These are phyloP conservation scores for Heteractis magnifica DNA, from an alignment of 92 coral and sea anemone species.

Conservation along the genomic window DNA sequence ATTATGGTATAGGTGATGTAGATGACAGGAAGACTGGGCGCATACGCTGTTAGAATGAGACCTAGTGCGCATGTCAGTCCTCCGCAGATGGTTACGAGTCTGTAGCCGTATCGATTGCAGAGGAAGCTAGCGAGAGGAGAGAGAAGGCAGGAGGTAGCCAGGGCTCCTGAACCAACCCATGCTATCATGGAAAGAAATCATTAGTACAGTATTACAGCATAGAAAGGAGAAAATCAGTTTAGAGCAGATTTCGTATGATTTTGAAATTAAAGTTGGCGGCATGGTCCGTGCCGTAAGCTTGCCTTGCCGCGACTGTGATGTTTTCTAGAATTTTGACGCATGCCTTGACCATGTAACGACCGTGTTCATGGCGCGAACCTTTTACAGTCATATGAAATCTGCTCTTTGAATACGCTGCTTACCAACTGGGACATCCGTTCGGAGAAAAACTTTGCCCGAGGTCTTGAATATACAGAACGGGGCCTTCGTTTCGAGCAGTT, in stretches of 20 bases:
- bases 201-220: not conserved
- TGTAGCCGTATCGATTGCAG: conserved; percentile 56
- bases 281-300: no score
- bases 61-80: conserved; percentile 53
- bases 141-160: conserved; percentile 49
- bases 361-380: no score
- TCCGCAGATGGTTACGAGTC: conserved; percentile 45
- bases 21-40: conserved; percentile 40
- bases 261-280: not conserved
- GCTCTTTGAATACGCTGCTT: no score
- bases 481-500: no score
- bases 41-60: conserved; percentile 56
- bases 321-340: no score
- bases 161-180: conserved; percentile 66
- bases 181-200: conserved; percentile 19
- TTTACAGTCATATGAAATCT: no score
- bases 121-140: conserved; percentile 45
- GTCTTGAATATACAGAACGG: no score
- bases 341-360: no score
- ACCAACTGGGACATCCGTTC: no score
- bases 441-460: no score
- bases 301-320: no score
- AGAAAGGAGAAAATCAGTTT: not conserved
- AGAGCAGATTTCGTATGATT: no score
- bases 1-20: conserved; percentile 55